Base-by-base conservation (phyloP, 1,140 invertebrate species). In the Phortica variegata region DNA sequence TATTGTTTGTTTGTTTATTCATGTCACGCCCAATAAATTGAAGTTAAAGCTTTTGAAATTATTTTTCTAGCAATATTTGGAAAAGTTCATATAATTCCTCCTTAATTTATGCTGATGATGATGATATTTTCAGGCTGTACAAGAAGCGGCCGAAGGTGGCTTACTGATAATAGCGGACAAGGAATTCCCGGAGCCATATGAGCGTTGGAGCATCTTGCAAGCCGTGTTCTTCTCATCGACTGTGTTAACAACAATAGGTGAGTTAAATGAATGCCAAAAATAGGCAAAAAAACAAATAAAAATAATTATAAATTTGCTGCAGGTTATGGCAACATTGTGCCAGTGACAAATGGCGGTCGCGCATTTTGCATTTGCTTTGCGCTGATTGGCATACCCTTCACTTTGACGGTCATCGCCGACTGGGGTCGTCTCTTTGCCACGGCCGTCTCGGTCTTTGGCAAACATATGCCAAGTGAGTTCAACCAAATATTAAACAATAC, bases 291-390 rank as follows among this genome's bases (percentile, higher is more conserved):
- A 7, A 17, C 16, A 10, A 5, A 38, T 8, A 18, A n/a, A n/a
- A n/a, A n/a, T n/a, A n/a, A n/a, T n/a, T n/a, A n/a, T n/a, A n/a
- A n/a, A n/a, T n/a, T n/a, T 6, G 79, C 52, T 71, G 0, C 15
- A 95, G 94, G 95, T 47, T 98, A 97, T 77, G 95, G 95, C 37
- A 94, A 98, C 73, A 91, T 97, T 54, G 91, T 92, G 10, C 94
- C 95, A 1, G 85, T 86, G 23, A 97, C 95, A 3, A 82, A 83
- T 47, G 81, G 83, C 71, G 95, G 95, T 7, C 83, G 90, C 45
- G 78, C 89, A 18, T 92, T 96, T 68, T 97, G 93, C 75, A 93
- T 98, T 37, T 78, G 93, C 12, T 98, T 95, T 74, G 93, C 94
- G 7, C 81, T 96, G 36, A 83, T 98, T 29, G 94, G 95, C 12